phyloP scores from a whole-genome alignment of 2,113 vertebrate species.

The Clupea harengus region DNA sequence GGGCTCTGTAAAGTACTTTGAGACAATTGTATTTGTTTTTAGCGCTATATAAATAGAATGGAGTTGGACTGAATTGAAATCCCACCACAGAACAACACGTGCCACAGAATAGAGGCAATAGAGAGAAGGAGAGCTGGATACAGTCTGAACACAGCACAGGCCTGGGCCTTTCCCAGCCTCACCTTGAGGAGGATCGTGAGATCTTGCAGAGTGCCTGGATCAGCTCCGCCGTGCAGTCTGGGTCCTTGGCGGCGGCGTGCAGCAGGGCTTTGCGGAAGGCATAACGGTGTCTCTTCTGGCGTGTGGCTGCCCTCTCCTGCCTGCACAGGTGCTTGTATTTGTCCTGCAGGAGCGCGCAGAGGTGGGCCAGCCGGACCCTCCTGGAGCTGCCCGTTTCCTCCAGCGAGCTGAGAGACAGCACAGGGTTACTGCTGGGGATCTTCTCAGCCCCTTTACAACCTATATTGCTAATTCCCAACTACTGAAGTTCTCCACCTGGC shows the following conservation, averaged over 20 bases:
- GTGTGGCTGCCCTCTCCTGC: constrained; percentile 89
- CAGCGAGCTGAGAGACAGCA: constrained; percentile 65
- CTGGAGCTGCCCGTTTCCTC: constrained; percentile 78
- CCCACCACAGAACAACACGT: too few relatives aligned
- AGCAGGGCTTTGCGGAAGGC: constrained; percentile 91
- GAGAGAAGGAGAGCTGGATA: not conserved
- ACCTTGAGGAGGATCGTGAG: constrained; percentile 76
- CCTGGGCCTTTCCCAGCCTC: not conserved
- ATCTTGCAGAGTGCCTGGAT: constrained; percentile 80
- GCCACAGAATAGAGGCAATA: not conserved
- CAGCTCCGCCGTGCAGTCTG: constrained; percentile 83
- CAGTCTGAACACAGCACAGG: not conserved
- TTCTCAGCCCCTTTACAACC: too few relatives aligned
- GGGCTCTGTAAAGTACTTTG: too few relatives aligned
- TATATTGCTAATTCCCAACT: too few relatives aligned
- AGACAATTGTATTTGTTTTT: too few relatives aligned
- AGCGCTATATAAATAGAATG: too few relatives aligned
- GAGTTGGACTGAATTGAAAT: too few relatives aligned
- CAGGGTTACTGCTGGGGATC: not conserved
- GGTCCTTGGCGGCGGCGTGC: constrained; percentile 88
- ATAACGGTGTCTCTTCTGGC: constrained; percentile 90
- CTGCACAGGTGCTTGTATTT: constrained; percentile 98
- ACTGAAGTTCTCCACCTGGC: too few relatives aligned
- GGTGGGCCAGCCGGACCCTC: constrained; percentile 87
- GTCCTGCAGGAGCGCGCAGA: constrained; percentile 97